Base-by-base conservation (phyloP, 2,113 vertebrate species). In the Trogon melanurus region DNA sequence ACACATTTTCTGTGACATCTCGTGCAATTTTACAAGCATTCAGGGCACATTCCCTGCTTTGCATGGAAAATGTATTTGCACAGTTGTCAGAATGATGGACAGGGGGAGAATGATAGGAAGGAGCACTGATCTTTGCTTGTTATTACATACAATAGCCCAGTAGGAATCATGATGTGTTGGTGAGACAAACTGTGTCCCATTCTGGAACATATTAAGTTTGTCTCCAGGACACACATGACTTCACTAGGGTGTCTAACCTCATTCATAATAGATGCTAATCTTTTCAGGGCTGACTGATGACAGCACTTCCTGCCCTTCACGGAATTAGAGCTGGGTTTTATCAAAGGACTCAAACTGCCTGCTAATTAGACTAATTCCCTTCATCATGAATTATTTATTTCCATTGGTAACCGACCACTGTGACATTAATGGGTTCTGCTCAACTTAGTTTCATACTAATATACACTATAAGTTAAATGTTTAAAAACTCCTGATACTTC, bases 321-420 rank as follows among this genome's bases (percentile, higher is more conserved):
- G 98, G 99, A 99, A 99, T 99, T 98, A 98, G 98, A 99, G 98
- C 98, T 98, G 98, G 97, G 98, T 98, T 99, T 99, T 99, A 99
- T 99, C 99, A 99, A 99, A 99, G 98, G 98, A 99, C 98, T 98
- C 98, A 98, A 99, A 99, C 99, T 99, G 99, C 99, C 98, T 99
- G 98, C 99, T 99, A 99, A 99, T 99, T 99, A 99, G 98, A 99
- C 99, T 99, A 98, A 98, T 99, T 99, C 98, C 98, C 98, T 98
- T 98, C 98, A 98, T 98, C 99, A 99, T 99, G 99, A 99, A 99
- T 99, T 99, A 99, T 99, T 99, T 99, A 99, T 99, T 99, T 98
- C 98, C 98, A 99, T 98, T 99, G 99, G 98, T 99, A 99, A 99
- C 98, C 97, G 98, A 99, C 99, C 98, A 98, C 98, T 98, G 98